A percentile compares a stretch with the other conserved stretches of the same genome.
Evolutionary conservation across 1,140 invertebrate species (phyloP).

Genomic region (Megalonaias nervosa): DNA sequence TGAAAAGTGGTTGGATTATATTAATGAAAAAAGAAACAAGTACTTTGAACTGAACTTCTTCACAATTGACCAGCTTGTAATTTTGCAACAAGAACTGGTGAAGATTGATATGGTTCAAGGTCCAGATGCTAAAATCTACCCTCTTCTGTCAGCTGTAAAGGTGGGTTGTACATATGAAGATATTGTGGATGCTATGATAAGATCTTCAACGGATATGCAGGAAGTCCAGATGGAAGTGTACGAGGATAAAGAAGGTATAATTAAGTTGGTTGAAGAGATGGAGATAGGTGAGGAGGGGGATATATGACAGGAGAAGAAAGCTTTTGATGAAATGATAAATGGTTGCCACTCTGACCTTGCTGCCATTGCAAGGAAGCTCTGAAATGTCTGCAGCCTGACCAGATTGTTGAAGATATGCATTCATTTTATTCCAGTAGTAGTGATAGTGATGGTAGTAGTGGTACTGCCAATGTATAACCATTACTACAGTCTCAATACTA

Average conservation of each 20-base stretch:
- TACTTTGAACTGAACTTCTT: conserved; percentile 52
- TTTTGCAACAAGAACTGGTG: conserved; percentile 48
- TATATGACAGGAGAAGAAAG: no score
- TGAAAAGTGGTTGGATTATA: conserved; percentile 50
- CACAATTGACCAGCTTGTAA: conserved; percentile 57
- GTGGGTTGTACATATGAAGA: conserved; percentile 29
- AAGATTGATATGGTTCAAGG: conserved; percentile 20
- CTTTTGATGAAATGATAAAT: not conserved
- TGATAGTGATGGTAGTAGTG: no score
- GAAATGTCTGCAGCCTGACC: not conserved
- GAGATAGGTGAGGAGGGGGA: conserved; percentile 1
- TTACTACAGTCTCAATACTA: no score
- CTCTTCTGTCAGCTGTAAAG: conserved; percentile 39
- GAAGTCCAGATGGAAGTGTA: not conserved
- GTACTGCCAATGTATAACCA: no score
- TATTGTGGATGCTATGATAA: conserved; percentile 28
- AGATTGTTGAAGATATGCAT: conserved; percentile 25
- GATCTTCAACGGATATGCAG: not conserved
- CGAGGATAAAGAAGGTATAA: conserved; percentile 3
- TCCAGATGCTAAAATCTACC: conserved; percentile 27
- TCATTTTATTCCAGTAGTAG: no score
- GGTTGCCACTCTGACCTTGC: no score
- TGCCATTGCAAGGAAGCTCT: no score
- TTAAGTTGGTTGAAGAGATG: not conserved
- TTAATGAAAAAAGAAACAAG: conserved; percentile 40